Conservation (phyloP, 92 coral and sea anemone species). For the Phenganax subtilis region DNA sequence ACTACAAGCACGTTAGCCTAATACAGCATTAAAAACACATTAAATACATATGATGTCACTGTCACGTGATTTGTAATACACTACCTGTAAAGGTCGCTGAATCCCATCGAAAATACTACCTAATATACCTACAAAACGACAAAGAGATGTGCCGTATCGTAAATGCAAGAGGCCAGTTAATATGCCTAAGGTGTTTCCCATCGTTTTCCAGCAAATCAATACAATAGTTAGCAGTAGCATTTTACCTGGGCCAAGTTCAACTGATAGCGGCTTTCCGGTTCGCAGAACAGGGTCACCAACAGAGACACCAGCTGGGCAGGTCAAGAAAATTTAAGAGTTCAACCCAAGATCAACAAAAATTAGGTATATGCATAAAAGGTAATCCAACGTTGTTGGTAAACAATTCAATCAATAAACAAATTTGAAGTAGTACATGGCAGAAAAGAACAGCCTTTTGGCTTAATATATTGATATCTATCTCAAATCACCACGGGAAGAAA, state of each 20-base stretch:
- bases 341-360: too few relatives aligned
- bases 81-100: constrained; percentile 88
- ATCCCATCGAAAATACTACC: constrained; percentile 99
- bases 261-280: constrained; percentile 96
- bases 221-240: not conserved
- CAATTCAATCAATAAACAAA: not conserved
- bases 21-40: not conserved
- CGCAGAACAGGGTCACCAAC: constrained; percentile 98
- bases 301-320: constrained; percentile 80
- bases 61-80: not conserved
- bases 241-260: constrained; percentile 93
- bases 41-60: not conserved
- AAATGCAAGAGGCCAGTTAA: too few relatives aligned
- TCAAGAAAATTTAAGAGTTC: constrained; percentile 17
- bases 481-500: too few relatives aligned
- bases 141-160: not conserved
- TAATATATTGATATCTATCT: too few relatives aligned
- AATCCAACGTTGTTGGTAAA: not conserved
- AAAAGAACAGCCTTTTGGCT: too few relatives aligned
- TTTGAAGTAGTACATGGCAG: not conserved
- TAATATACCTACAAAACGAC: constrained; percentile 64
- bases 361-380: too few relatives aligned
- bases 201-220: too few relatives aligned
- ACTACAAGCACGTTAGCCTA: not conserved
- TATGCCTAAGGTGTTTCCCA: too few relatives aligned